Evolutionary conservation across 2,888 invertebrate species (phyloP), one percentile per base, ranked within the genome.

Genomic region (Acronicta leporina): DNA sequence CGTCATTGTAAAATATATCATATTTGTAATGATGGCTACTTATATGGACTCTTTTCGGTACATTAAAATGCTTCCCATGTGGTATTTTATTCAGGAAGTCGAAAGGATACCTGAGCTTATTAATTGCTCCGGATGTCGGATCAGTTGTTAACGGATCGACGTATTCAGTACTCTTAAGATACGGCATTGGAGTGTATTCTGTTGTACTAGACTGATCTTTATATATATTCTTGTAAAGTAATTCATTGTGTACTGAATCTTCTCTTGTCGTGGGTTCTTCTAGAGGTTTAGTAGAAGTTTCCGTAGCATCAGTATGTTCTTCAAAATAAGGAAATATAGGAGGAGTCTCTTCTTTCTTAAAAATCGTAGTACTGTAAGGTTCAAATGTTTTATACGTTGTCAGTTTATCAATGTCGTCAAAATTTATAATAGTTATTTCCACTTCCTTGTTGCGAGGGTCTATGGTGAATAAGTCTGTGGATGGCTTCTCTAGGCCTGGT

Each of bases 11-110:
- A 46, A 77, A 78, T 2, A 83, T 63, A n/a, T 85, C 84, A 30
- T 82, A 85, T 48, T 81, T 83, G 13, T 79, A 82, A 41, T 77
- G 81, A 6, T 82, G 77, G 7, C 82, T 76, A 16, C 73, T 80
- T 5, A 84, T 81, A 33, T 71, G 75, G 0, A 85, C 68, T 33
- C 79, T 75, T 14, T 83, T 79, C 0, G 84, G 81, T 2, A 49
- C 27, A 33, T 57, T 41, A 0, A 41, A 30, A 10, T 54, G 40
- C 15, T 69, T 71, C 0, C 7, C 5, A 38, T 45, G 49, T 0
- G 65, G 68, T 8, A 63, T 13, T 42, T 59, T 62, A 1, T 58
- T 57, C 1, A 63, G 27, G 11, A 64, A 25, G 1, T 68, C 59
- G 4, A 59, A 50, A 0, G 60, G 50, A 44, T 40, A 33, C 0